Conservation (phyloP, 2,888 invertebrate genomes). For the Tanypteryx hageni region DNA sequence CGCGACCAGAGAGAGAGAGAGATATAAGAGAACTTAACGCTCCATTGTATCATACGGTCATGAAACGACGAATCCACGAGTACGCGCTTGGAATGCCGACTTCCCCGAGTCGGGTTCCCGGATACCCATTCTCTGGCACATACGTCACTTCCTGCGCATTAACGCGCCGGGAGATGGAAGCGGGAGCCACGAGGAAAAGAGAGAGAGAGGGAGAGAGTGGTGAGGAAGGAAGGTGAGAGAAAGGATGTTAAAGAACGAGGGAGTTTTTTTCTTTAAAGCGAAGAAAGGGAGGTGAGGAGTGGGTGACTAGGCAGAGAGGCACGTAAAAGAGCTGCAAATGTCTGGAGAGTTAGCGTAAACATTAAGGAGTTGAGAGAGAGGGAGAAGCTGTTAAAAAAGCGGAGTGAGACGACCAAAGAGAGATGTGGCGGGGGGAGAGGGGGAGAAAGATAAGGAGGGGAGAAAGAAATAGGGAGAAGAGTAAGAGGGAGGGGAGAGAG, state of each 20-base stretch:
- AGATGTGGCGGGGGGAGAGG: too few species aligned
- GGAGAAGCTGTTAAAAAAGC: too few species aligned
- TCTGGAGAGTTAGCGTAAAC: background rate
- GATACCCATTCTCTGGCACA: constrained; percentile 52
- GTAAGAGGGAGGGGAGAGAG: too few species aligned
- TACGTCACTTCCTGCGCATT: constrained; percentile 57
- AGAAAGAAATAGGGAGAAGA: too few species aligned
- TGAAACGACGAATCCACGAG: constrained; percentile 16
- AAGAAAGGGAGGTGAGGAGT: background rate
- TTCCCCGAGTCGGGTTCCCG: constrained; percentile 3
- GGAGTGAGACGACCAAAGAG: too few species aligned
- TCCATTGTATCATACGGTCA: constrained; percentile 8
- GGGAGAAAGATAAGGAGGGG: too few species aligned
- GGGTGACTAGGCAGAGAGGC: background rate
- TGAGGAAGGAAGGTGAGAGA: background rate
- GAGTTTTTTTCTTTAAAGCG: background rate
- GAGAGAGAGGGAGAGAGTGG: background rate
- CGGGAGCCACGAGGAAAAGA: background rate
- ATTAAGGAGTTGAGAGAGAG: background rate
- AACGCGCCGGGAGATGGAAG: background rate
- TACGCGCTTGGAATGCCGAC: constrained; percentile 18
- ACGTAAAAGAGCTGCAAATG: background rate
- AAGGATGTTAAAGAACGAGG: background rate
- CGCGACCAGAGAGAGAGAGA: too few species aligned
- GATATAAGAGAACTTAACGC: background rate